These are phyloP conservation scores for Aptenodytes patagonicus DNA, from an alignment of 2,113 vertebrate genomes.

Conservation along the genomic window DNA sequence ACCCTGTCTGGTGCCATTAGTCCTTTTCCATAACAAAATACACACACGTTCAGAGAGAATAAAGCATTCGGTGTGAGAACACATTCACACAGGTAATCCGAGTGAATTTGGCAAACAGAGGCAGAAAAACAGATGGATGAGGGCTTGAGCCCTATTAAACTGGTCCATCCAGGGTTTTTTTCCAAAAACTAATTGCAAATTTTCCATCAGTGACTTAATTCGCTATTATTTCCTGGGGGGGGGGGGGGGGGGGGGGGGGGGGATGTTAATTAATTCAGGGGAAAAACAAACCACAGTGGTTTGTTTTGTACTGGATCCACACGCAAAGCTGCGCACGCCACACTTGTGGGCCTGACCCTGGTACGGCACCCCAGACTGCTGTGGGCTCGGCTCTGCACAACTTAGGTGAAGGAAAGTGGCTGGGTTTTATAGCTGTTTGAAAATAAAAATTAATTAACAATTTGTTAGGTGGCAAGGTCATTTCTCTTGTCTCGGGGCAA, in stretches of 20 bases:
- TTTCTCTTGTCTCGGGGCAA: not conserved
- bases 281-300: not conserved
- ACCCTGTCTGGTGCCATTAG: slow-evolving; percentile 20
- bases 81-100: not conserved
- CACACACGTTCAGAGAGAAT: not conserved
- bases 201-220: not conserved
- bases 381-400: accelerated
- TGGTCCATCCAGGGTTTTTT: not conserved
- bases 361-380: not conserved
- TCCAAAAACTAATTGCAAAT: slow-evolving; percentile 5
- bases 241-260: not conserved
- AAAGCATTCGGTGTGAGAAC: slow-evolving; percentile 24
- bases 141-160: not conserved
- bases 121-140: not conserved
- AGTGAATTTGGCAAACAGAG: slow-evolving; percentile 19
- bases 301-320: not conserved
- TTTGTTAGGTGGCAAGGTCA: not conserved
- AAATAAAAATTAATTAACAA: not conserved
- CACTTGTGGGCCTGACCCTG: not conserved
- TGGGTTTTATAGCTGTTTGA: not conserved
- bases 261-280: not conserved
- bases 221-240: not conserved
- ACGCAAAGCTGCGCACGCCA: accelerated
- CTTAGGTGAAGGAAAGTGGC: not conserved
- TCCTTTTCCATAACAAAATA: slow-evolving; percentile 27